Evolutionary conservation across 2,888 invertebrate species (phyloP).

Genomic region (Escarpia spicata): DNA sequence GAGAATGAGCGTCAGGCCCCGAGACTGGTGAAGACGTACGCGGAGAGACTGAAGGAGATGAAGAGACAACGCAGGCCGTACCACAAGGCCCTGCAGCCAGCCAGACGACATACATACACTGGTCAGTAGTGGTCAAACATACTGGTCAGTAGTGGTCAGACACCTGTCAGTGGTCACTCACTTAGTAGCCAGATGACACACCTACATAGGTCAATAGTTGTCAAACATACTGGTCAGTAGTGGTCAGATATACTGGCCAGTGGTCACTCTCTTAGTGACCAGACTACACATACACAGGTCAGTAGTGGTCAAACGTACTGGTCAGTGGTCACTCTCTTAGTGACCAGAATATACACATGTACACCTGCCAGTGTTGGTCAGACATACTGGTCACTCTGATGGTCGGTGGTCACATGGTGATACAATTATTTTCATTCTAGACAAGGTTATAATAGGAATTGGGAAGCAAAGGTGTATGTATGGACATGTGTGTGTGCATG

Average conservation of each 20-base stretch:
- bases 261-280: too few species aligned
- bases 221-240: background rate
- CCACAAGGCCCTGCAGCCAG: constrained; percentile 7
- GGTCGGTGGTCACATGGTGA: too few species aligned
- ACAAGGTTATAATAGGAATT: too few species aligned
- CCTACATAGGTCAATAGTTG: background rate
- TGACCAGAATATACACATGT: too few species aligned
- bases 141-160: too few species aligned
- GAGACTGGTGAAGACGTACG: constrained; percentile 53
- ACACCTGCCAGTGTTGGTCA: background rate
- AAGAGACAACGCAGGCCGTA: constrained; percentile 32
- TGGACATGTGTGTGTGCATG: background rate
- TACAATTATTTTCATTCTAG: too few species aligned
- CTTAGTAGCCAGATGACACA: background rate
- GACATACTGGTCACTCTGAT: too few species aligned
- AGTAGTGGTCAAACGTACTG: background rate
- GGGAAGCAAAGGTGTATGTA: too few species aligned
- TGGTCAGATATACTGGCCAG: background rate
- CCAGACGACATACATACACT: background rate
- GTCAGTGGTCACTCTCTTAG: too few species aligned
- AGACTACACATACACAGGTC: background rate
- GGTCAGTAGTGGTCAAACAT: background rate
- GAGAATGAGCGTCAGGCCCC: constrained; percentile 20
- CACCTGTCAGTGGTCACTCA: too few species aligned
- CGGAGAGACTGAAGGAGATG: constrained; percentile 60